phyloP scores from a whole-genome alignment of 2,888 invertebrate genomes.

The Himalopsyche kuldschensis region DNA sequence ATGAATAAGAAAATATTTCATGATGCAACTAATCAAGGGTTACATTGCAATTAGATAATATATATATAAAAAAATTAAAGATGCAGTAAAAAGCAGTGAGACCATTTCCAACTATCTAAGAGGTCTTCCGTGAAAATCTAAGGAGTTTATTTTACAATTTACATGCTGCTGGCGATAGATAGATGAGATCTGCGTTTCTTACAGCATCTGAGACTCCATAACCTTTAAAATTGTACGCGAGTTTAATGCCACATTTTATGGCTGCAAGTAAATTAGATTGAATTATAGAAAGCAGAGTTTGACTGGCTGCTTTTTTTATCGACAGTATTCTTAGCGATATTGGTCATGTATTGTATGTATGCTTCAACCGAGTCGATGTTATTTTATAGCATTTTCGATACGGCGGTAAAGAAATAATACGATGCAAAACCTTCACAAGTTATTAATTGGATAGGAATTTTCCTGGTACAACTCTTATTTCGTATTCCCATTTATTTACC shows the following conservation, averaged over 20 bases:
- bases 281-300: neutral
- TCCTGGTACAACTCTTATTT: too few species aligned
- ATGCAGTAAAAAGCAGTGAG: neutral
- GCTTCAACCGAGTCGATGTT: neutral
- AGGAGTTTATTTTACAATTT: neutral
- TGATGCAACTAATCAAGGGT: too few species aligned
- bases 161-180: neutral
- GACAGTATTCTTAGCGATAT: neutral
- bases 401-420: neutral
- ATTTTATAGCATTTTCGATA: neutral
- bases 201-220: neutral
- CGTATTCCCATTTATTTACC: too few species aligned
- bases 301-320: neutral
- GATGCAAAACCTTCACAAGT: neutral
- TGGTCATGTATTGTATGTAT: neutral
- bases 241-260: neutral
- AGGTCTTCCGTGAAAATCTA: neutral
- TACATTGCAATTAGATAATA: neutral
- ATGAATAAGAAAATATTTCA: too few species aligned
- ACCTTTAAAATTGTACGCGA: neutral
- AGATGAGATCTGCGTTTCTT: neutral
- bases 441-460: neutral
- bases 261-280: neutral
- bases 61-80: neutral
- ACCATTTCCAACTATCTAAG: neutral